Evolutionary conservation across 2,113 vertebrate genomes (phyloP).

Genomic region (Oxyura jamaicensis): DNA sequence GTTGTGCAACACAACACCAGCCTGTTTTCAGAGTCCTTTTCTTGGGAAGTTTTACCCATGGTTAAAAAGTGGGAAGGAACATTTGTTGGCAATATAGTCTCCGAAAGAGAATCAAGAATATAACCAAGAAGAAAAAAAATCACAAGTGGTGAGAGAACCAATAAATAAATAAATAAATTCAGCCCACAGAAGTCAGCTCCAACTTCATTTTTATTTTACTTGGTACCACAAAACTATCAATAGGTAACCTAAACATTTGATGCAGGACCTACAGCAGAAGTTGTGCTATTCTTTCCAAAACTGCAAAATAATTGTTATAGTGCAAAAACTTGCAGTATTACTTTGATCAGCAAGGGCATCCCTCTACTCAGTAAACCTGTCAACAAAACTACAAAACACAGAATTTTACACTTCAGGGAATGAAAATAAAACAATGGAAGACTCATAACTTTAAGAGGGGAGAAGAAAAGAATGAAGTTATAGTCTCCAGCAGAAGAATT

Average conservation of each 20-base stretch:
- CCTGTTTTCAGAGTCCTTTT: neutral
- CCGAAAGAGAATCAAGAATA: neutral
- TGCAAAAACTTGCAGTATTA: neutral
- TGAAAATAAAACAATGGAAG: neutral
- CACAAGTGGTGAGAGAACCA: neutral
- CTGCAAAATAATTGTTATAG: neutral
- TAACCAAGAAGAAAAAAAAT: neutral
- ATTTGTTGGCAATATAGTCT: neutral
- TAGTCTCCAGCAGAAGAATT: neutral
- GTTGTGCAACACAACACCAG: neutral
- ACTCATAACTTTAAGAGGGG: neutral
- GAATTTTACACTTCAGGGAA: neutral
- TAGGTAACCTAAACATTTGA: neutral
- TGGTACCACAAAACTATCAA: neutral
- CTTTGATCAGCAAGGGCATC: neutral
- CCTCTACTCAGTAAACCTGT: neutral
- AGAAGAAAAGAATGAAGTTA: neutral
- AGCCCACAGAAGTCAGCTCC: neutral
- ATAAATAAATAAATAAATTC: neutral
- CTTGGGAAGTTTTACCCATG: neutral
- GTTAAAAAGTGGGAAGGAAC: neutral
- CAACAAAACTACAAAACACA: neutral
- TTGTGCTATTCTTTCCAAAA: neutral
- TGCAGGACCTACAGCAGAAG: neutral
- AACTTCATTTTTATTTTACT: neutral